phyloP scores from a whole-genome alignment of 2,797 vertebrate genomes.

The Gephyroberyx darwinii region DNA sequence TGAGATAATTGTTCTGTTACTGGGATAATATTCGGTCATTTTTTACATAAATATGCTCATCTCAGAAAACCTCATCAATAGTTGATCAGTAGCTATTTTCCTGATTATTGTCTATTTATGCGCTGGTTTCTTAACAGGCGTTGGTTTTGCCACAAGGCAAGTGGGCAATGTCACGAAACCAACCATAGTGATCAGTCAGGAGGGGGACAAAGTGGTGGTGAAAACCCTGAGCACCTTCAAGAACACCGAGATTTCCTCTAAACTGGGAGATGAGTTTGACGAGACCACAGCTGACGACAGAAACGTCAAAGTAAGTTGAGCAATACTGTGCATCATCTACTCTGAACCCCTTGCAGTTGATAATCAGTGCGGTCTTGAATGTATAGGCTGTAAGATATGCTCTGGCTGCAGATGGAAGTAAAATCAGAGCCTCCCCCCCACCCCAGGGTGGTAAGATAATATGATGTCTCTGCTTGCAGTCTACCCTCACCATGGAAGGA shows the following conservation, averaged over 20 bases:
- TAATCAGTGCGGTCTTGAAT: no score
- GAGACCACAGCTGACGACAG: slow-evolving; percentile 93
- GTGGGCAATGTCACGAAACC: slow-evolving; percentile 96
- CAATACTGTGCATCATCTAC: slow-evolving; percentile 49
- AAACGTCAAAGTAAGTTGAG: slow-evolving; percentile 88
- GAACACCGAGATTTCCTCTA: slow-evolving; percentile 92
- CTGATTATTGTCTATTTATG: not conserved
- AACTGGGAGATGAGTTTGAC: slow-evolving; percentile 95
- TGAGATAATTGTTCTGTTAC: no score
- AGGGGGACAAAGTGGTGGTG: slow-evolving; percentile 90
- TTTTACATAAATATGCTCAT: not conserved
- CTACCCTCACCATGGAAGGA: slow-evolving; percentile 89
- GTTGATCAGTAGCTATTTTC: not conserved
- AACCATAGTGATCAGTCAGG: slow-evolving; percentile 90
- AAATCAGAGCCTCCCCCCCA: not conserved
- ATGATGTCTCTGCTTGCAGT: slow-evolving; percentile 77
- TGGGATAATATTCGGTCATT: not conserved
- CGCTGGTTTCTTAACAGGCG: slow-evolving; percentile 78
- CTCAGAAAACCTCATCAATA: not conserved
- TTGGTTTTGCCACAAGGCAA: slow-evolving; percentile 93
- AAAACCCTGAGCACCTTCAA: slow-evolving; percentile 94
- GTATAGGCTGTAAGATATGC: no score
- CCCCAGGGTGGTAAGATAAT: not conserved
- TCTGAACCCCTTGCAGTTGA: not conserved
- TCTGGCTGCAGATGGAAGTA: not conserved